A percentile compares a stretch with the other conserved stretches of the same genome.
phyloP scores from a whole-genome alignment of 2,113 vertebrate genomes.

The Archilochus colubris region DNA sequence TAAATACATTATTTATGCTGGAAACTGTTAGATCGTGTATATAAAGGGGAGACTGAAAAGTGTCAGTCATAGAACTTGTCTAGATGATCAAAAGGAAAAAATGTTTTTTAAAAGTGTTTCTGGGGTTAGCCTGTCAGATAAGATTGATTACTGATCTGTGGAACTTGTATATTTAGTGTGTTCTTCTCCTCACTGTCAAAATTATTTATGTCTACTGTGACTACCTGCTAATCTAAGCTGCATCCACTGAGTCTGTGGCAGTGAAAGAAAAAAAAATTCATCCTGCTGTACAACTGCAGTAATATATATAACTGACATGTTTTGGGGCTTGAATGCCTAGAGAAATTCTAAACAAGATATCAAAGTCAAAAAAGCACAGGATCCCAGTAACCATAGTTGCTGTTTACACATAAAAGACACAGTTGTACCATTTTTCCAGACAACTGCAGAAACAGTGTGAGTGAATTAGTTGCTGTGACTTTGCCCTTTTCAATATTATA shows the following conservation, averaged over 20 bases:
- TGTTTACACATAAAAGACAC: not conserved
- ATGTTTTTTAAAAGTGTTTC: slow-evolving; percentile 38
- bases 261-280: not conserved
- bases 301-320: slow-evolving; percentile 23
- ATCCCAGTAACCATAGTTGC: not conserved
- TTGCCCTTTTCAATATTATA: not conserved
- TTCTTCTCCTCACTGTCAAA: slow-evolving; percentile 50
- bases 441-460: not conserved
- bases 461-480: not conserved
- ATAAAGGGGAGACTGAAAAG: slow-evolving; percentile 41
- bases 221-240: not conserved
- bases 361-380: slow-evolving; percentile 1
- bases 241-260: not conserved
- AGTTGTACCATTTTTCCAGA: not conserved
- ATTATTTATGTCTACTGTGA: slow-evolving; percentile 63
- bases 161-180: slow-evolving; percentile 55
- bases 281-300: not conserved
- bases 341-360: slow-evolving; percentile 23
- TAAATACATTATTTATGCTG: slow-evolving; percentile 51
- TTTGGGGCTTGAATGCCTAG: not conserved
- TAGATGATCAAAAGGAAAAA: slow-evolving; percentile 62
- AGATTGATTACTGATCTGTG: slow-evolving; percentile 57
- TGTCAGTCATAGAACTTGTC: slow-evolving; percentile 40
- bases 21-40: slow-evolving; percentile 39
- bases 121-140: slow-evolving; percentile 12